A percentile compares a stretch with the other conserved stretches of the same genome.
phyloP scores from a whole-genome alignment of 2,888 invertebrate genomes.

The Empis stercorea region DNA sequence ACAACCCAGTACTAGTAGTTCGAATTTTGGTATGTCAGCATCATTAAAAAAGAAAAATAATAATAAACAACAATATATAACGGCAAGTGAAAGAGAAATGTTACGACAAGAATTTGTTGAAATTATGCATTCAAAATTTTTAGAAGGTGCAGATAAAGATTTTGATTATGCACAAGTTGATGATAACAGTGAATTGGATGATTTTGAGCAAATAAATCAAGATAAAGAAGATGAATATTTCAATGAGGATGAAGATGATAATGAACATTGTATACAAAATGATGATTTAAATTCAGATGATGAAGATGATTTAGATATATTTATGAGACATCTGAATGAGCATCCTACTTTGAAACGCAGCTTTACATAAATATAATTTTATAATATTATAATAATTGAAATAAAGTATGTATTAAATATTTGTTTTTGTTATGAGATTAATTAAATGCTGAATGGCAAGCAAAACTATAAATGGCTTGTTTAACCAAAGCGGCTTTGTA shows the following conservation, averaged over 20 bases:
- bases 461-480: too few species aligned
- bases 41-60: constrained; percentile 9
- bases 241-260: constrained; percentile 52
- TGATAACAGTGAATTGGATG: constrained; percentile 67
- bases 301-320: constrained; percentile 60
- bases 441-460: too few species aligned
- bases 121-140: constrained; percentile 72
- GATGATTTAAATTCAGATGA: constrained; percentile 14
- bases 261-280: constrained; percentile 36
- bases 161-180: constrained; percentile 77
- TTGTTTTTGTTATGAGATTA: too few species aligned
- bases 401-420: too few species aligned
- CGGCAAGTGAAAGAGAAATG: constrained; percentile 47
- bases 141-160: constrained; percentile 67
- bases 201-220: constrained; percentile 53
- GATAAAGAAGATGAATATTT: constrained; percentile 89
- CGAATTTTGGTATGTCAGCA: constrained; percentile 8
- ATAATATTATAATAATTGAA: too few species aligned
- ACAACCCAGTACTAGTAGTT: constrained; percentile 7
- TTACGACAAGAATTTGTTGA: constrained; percentile 69
- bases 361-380: too few species aligned
- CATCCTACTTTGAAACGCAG: constrained; percentile 23
- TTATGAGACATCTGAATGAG: constrained; percentile 46
- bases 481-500: too few species aligned
- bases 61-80: constrained; percentile 35